Evolutionary conservation across 1,140 invertebrate genomes (phyloP), one percentile per base, ranked within the genome.

Genomic region (Zaprionus vittiger): DNA sequence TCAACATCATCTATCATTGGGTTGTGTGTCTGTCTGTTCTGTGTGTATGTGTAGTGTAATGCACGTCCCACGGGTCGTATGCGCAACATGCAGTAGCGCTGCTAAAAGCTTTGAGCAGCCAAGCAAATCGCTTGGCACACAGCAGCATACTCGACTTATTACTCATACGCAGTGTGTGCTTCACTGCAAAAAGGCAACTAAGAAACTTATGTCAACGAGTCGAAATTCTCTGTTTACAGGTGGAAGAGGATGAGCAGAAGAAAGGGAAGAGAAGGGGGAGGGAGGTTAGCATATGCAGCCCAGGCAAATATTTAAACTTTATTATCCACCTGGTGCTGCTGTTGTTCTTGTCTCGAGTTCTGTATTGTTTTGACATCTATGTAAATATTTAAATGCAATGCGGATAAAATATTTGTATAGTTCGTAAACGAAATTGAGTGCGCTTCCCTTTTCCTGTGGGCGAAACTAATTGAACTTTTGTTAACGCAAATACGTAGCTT

Each of bases 21-120:
- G n/a, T 3, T 47, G 41, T 6, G n/a, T 44, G n/a, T 2, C 7
- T 9, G 41, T n/a, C 41, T 31, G 31, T 31, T 31, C 28, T 44
- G n/a, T n/a, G 15, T 17, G 41, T 17, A 6, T 44, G 41, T 44
- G 20, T 49, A 59, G 12, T 75, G 63, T 37, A 65, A 65, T 66
- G 69, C 41, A 38, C 22, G 44, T 65, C 61, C 68, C 55, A 60
- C 37, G 61, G 68, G 68, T 37, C 61, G 73, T 72, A 76, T 72
- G 47, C 68, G 73, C 61, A 47, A 76, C 64, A 22, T 65, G 60
- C 47, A 69, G 41, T 12, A 24, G 31, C 38, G 41, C 41, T n/a
- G 17, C 66, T 75, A 54, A 75, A 71, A 75, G 73, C 73, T 71
- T 75, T 75, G 60, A 64, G 60, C 73, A 75, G 31, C 41, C 49